Evolutionary conservation across 2,113 vertebrate genomes (phyloP).

Genomic region (Anas platyrhynchos): DNA sequence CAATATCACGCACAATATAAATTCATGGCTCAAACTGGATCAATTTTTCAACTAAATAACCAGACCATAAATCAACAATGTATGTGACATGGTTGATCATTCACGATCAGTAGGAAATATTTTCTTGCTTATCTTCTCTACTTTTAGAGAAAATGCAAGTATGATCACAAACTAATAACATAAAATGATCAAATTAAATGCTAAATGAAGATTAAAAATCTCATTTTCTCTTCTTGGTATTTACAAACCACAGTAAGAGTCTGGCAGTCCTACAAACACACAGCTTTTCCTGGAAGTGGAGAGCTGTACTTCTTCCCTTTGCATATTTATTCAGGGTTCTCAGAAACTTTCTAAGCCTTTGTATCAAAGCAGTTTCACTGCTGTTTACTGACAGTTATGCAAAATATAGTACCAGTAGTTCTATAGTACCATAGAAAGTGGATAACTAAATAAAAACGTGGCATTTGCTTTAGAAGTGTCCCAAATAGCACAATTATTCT

Average conservation of each 20-base stretch:
- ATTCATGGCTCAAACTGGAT: background rate
- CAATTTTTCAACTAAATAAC: background rate
- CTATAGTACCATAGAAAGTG: background rate
- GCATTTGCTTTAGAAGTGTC: background rate
- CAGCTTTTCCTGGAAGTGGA: background rate
- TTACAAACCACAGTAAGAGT: background rate
- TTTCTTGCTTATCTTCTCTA: background rate
- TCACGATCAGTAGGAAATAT: background rate
- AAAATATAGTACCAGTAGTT: background rate
- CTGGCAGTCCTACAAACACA: background rate
- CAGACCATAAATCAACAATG: background rate
- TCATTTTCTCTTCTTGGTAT: background rate
- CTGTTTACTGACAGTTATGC: background rate
- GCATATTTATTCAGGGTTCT: background rate
- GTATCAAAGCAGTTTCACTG: background rate
- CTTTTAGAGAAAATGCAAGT: background rate
- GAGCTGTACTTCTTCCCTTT: background rate
- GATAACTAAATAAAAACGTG: background rate
- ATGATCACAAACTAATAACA: background rate
- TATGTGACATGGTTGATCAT: background rate
- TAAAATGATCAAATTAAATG: background rate
- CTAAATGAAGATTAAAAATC: background rate
- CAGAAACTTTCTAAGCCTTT: background rate
- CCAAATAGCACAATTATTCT: background rate
- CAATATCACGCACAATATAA: background rate